These are phyloP conservation scores for Thunnus maccoyii DNA, from an alignment of 2,113 vertebrate species.

Conservation along the genomic window DNA sequence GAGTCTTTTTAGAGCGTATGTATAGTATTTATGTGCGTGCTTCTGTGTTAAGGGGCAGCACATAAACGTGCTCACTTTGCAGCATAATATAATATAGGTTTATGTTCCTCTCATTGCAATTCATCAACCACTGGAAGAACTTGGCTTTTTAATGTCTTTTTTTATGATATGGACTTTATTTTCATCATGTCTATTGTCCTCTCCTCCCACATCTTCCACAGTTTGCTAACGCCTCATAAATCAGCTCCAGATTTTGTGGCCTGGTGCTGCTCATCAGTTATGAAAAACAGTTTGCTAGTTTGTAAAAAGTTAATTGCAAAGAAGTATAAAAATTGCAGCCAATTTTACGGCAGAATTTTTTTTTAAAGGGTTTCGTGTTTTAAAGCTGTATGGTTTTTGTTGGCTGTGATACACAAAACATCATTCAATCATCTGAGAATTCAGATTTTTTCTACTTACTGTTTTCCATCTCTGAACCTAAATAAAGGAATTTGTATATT, in stretches of 20 bases:
- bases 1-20: neutral
- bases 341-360: slow-evolving; percentile 2
- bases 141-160: slow-evolving; percentile 50
- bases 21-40: slow-evolving; percentile 16
- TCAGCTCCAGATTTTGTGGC: slow-evolving; percentile 65
- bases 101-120: slow-evolving; percentile 34
- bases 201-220: slow-evolving; percentile 43
- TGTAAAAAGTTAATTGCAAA: slow-evolving; percentile 39
- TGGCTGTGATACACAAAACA: slow-evolving; percentile 8
- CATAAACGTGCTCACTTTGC: slow-evolving; percentile 14
- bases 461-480: slow-evolving; percentile 2
- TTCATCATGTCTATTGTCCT: slow-evolving; percentile 59
- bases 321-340: slow-evolving; percentile 10
- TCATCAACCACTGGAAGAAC: slow-evolving; percentile 38
- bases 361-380: neutral
- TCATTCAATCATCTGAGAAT: slow-evolving; percentile 5
- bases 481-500: slow-evolving; percentile 39
- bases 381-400: slow-evolving; percentile 3
- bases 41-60: slow-evolving; percentile 8
- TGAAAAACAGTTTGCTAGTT: slow-evolving; percentile 35
- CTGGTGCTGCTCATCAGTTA: slow-evolving; percentile 51
- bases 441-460: neutral
- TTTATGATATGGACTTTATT: slow-evolving; percentile 55
- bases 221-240: slow-evolving; percentile 61
- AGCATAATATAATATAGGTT: slow-evolving; percentile 35